Evolutionary conservation across 2,113 vertebrate species (phyloP), one percentile per base, ranked within the genome.

Genomic region (Geococcyx californianus): DNA sequence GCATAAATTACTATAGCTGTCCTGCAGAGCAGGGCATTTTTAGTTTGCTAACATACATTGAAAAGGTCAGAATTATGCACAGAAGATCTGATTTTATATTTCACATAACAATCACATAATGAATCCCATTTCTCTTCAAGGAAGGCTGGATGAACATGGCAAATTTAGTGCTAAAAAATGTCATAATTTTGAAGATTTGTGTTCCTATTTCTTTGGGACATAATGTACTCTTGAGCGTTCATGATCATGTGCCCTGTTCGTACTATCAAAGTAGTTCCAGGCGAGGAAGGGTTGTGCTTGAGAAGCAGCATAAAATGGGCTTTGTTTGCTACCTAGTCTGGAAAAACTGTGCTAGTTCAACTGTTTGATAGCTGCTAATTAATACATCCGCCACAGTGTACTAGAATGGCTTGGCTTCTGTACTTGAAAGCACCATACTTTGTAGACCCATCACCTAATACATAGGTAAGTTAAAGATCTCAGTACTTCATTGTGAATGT

Each of bases 241-340:
- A 62, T 31, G 26, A 13, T 87, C 9, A n/a, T 11, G 7, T 33
- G 6, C 23, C 9, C 24, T 51, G 3, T 9, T 9, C 59, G 11
- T 33, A 34, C 16, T 38, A 11, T 47, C 12, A 62, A 24, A 64
- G 11, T 16, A 40, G 47, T 36, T 70, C 49, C 12, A 67, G 24
- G n/a, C n/a, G 90, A 4, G 3, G 8, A 45, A 1, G 24, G 2
- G 40, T 29, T 4, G 1, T 29, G 34, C 29, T 54, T 51, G n/a
- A 87, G 10, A 66, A 78, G 5, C 20, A 78, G 51, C 4, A 2
- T 78, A 11, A 90, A 52, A 14, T 8, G 20, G 33, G 51, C 7
- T 66, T 87, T 36, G 4, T 2, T 18, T 31, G 10, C 19, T 67
- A 70, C 3, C 8, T 72, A 9, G 9, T 44, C 34, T 73, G 26